Evolutionary conservation across 2,113 vertebrate species (phyloP).

Genomic region (Nycticryphes semicollaris): DNA sequence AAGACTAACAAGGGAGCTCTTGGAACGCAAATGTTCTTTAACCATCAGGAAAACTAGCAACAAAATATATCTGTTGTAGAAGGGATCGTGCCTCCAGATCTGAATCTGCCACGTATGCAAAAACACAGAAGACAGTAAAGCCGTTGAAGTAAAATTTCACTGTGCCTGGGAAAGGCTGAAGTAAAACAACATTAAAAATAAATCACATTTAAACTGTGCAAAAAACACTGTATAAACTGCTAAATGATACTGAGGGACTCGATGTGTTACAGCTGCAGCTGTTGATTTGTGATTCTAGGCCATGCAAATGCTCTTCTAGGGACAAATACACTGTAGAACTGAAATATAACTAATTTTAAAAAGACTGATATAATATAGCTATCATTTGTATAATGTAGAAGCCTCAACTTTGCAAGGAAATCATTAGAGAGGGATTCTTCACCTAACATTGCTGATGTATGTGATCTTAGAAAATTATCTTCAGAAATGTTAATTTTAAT

Average conservation of each 20-base stretch:
- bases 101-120: slow-evolving; percentile 2
- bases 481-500: neutral
- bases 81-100: neutral
- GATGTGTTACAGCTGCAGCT: slow-evolving; percentile 30
- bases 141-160: neutral
- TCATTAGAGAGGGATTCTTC: neutral
- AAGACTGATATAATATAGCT: neutral
- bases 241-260: slow-evolving; percentile 51
- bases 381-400: neutral
- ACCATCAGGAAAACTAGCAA: neutral
- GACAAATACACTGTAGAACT: neutral
- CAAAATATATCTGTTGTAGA: neutral
- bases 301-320: slow-evolving; percentile 6
- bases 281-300: slow-evolving; percentile 13
- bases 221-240: slow-evolving; percentile 3
- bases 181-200: slow-evolving; percentile 45
- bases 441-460: neutral
- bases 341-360: neutral
- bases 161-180: slow-evolving; percentile 30
- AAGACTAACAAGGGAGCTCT: slow-evolving; percentile 53
- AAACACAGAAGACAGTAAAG: slow-evolving; percentile 1
- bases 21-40: slow-evolving; percentile 33
- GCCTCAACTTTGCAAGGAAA: neutral
- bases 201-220: slow-evolving; percentile 10
- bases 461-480: neutral